Conservation (phyloP, 2,797 vertebrate species). For the Anabas testudineus region DNA sequence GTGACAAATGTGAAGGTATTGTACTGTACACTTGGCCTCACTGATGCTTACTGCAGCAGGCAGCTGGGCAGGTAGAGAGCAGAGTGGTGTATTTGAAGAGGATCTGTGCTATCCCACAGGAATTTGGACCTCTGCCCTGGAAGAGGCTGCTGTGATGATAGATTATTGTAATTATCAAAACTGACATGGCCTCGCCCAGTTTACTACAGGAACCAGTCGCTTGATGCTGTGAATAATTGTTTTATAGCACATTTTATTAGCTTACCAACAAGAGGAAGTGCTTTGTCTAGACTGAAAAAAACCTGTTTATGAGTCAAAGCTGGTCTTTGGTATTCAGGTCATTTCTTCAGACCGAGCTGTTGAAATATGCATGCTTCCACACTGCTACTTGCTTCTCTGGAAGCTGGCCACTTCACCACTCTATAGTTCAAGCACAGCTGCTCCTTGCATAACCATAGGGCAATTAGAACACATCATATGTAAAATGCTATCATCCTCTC, state of each 20-base stretch:
- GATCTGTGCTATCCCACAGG: slow-evolving; percentile 78
- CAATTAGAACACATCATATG: slow-evolving; percentile 68
- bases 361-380: slow-evolving; percentile 72
- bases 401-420: slow-evolving; percentile 61
- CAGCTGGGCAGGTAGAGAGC: slow-evolving; percentile 69
- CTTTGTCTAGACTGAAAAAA: slow-evolving; percentile 86
- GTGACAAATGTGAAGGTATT: slow-evolving; percentile 87
- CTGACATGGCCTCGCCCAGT: slow-evolving; percentile 78
- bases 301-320: slow-evolving; percentile 80
- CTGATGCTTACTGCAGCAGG: slow-evolving; percentile 44
- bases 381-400: slow-evolving; percentile 63
- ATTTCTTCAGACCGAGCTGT: slow-evolving; percentile 75
- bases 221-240: slow-evolving; percentile 84
- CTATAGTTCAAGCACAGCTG: slow-evolving; percentile 65
- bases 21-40: slow-evolving; percentile 17
- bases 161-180: slow-evolving; percentile 84
- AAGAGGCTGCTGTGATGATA: slow-evolving; percentile 77
- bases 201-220: slow-evolving; percentile 77
- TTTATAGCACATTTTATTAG: slow-evolving; percentile 85
- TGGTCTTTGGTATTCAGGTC: slow-evolving; percentile 79
- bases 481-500: slow-evolving; percentile 49
- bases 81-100: slow-evolving; percentile 66
- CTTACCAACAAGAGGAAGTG: slow-evolving; percentile 86
- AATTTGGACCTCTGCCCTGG: slow-evolving; percentile 80
- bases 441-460: slow-evolving; percentile 65